Base-by-base conservation (phyloP, 2,888 invertebrate genomes). In the Hermaeophaga mercurialis region DNA sequence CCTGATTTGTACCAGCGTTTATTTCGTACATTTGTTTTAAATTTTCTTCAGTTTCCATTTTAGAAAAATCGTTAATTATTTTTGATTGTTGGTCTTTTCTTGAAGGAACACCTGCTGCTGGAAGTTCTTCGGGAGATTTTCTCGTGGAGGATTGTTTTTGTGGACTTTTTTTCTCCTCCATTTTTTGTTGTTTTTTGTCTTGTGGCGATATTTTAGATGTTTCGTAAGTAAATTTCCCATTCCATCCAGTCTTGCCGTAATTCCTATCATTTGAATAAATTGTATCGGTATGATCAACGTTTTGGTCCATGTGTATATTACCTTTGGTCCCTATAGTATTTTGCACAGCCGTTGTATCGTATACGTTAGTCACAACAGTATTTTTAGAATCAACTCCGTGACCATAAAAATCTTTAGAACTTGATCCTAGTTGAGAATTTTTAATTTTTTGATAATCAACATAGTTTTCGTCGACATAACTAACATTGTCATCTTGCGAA, bases 281-380 rank as follows among this genome's bases (percentile, higher is more conserved):
- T 18, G 75, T 62, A 64, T 78, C 74, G 22, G 68, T 75, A n/a
- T 69, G 65, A 68, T 82, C 81, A 63, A 79, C 78, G 53, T 79
- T 70, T 44, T 63, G 59, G 65, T 81, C 81, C 68, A 79, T 77
- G 65, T 81, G 78, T 64, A 83, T 80, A 36, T 74, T 80, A 3
- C 79, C 79, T 60, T 54, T 70, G n/a, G 73, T 71, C 33, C 76
- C 76, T 31, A 77, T 77, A 11, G 75, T 75, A 53, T 76, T 77
- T 64, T 77, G 77, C 9, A 73, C 67, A 22, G 77, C 75, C 33
- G 63, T 73, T 9, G 74, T 70, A 50, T 77, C 76, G 52, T 76
- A 77, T 5, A 73, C 72, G 46, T 76, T 76, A 41, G 64, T 65
- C 1, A 77, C 75, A 6, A 70, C 9, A 3, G 72, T 74, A 14